Base-by-base conservation (phyloP, 2,113 vertebrate genomes). In the Gymnarchus niloticus region DNA sequence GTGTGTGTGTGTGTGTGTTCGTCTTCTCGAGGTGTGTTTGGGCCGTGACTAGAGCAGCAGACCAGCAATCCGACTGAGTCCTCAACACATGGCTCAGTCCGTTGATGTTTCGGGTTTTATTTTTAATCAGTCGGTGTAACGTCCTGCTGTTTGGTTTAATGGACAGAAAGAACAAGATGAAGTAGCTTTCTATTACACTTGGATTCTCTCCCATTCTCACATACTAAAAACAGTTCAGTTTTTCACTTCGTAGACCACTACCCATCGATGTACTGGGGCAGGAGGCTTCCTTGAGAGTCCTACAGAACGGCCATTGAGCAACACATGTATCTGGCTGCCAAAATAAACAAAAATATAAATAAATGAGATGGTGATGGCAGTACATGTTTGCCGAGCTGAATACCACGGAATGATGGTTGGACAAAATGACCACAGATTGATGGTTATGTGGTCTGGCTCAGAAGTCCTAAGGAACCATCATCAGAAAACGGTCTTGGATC, bases 31-130 rank as follows among this genome's bases (percentile, higher is more conserved):
- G 33, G 54, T 41, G 56, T 84, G 83, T 33, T 48, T 48, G 77
- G 46, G 41, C n/a, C n/a, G n/a, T n/a, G n/a, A n/a, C n/a, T n/a
- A n/a, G n/a, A n/a, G n/a, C n/a, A n/a, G n/a, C n/a, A 12, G 25
- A 37, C 61, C 61, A 65, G 61, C 37, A 33, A 69, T 6, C 61
- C 28, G 37, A 28, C 61, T 84, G 84, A 76, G 85, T 86, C 83
- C 76, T 46, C 44, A 87, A 78, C 49, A 28, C 56, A 73, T 56
- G 85, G 81, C 56, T 49, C 57, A 65, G 28, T 6, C 28, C 1
- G 28, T 28, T 69, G 61, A 69, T 33, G 61, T 69, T 65, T 33
- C n/a, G 59, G n/a, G 25, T 61, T 25, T 25, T 12, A 10, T 28
- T 65, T 65, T 33, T 69, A 4, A 33, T 69, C 12, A 37, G 28